phyloP scores from a whole-genome alignment of 1,140 invertebrate species.

The Drosophila trapezifrons region DNA sequence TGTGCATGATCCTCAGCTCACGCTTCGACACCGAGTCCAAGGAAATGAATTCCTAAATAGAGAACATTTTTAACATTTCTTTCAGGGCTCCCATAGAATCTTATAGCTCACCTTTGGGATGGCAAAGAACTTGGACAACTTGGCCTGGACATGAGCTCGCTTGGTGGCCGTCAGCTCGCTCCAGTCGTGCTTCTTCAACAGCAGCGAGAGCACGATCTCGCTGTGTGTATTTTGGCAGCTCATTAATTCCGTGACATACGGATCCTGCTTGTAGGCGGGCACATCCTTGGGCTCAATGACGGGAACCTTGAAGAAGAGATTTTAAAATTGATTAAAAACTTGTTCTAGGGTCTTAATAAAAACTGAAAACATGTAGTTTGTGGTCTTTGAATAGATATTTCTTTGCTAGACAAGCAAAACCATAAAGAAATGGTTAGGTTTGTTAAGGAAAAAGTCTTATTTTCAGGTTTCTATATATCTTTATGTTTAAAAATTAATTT shows the following conservation, averaged over 20 bases:
- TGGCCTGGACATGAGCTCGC: conserved; percentile 71
- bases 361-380: too few species aligned
- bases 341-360: too few species aligned
- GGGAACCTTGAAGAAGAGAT: conserved; percentile 50
- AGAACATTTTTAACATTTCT: not conserved
- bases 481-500: not conserved
- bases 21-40: conserved; percentile 69
- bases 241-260: conserved; percentile 77
- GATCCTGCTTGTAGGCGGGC: conserved; percentile 73
- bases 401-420: not conserved
- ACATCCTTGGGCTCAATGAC: conserved; percentile 79
- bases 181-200: conserved; percentile 78
- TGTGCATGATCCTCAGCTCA: conserved; percentile 75
- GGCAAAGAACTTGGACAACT: conserved; percentile 81
- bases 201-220: conserved; percentile 78
- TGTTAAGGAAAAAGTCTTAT: too few species aligned
- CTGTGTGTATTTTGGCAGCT: conserved; percentile 72
- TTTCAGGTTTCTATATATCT: not conserved
- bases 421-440: too few species aligned
- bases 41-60: conserved; percentile 75
- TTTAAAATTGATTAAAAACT: not conserved
- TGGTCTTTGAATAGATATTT: not conserved
- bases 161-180: conserved; percentile 67
- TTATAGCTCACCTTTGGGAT: conserved; percentile 82
- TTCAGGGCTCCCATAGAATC: not conserved